Percentiles rank a stretch among this genome's conserved stretches.
phyloP scores from a whole-genome alignment of 35 echinoderm and acorn worm species.

The Nesometra sesokonis region DNA sequence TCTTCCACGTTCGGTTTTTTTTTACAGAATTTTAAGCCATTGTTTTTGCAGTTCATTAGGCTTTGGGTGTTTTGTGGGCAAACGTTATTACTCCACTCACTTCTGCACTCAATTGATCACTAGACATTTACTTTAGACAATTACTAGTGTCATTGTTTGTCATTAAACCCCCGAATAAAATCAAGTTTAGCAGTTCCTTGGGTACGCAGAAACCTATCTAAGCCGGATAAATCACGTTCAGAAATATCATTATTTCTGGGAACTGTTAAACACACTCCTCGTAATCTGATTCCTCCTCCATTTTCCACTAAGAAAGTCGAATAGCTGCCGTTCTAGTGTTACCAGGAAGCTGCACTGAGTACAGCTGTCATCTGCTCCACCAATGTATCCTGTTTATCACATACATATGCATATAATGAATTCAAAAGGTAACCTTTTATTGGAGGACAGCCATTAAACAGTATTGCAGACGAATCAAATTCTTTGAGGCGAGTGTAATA shows the following conservation, averaged over 20 bases:
- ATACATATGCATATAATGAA: not conserved
- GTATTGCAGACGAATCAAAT: not conserved
- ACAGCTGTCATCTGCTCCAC: conserved; percentile 3
- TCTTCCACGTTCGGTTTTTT: too few species aligned
- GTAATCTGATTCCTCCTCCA: not conserved
- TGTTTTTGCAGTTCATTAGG: too few species aligned
- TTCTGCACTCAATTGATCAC: not conserved
- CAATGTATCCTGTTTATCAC: not conserved
- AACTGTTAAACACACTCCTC: not conserved
- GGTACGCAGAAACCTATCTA: not conserved
- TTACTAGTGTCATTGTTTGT: conserved; percentile 5
- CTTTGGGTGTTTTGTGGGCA: too few species aligned
- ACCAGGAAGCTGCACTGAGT: conserved; percentile 6
- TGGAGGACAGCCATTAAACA: conserved; percentile 13
- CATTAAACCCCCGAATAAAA: conserved; percentile 9
- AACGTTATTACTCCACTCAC: too few species aligned
- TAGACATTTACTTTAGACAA: not conserved
- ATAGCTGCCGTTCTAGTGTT: not conserved
- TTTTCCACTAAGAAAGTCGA: not conserved
- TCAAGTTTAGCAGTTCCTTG: not conserved
- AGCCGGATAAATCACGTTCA: not conserved
- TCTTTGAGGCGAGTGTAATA: too few species aligned
- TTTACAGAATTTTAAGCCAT: too few species aligned
- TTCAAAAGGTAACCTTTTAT: conserved; percentile 8
- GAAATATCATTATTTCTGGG: conserved; percentile 15